Evolutionary conservation across 2,113 vertebrate genomes (phyloP), one percentile per base, ranked within the genome.

Genomic region (Passer domesticus): DNA sequence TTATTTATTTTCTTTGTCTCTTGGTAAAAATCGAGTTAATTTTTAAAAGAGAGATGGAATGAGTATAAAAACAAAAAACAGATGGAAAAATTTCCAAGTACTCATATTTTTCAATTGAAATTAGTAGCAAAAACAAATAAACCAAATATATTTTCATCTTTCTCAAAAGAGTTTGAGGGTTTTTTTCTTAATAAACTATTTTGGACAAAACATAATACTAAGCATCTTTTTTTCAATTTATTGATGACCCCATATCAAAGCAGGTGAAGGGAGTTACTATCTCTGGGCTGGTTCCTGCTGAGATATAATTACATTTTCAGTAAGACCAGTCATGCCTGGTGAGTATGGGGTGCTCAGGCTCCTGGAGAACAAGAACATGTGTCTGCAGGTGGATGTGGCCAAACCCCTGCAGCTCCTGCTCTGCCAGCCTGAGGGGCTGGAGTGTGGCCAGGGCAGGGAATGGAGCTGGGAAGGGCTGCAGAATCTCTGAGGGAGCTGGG

Each of bases 1-100:
- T 93, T 95, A 96, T 96, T 96, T 94, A 96, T 96, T 96, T 88
- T 27, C 10, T 69, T 80, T 87, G 43, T 35, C 39, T 79, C 50
- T 47, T 49, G 58, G 92, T 88, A 88, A 83, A 95, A 82, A 46
- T 15, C 0, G 4, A 55, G 74, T 24, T n/a, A 30, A 21, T 66
- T 88, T 88, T 69, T 21, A 62, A 50, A 75, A 39, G 37, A 59
- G 43, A 56, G 41, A 23, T 19, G 12, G 18, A 76, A 62, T 31
- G 14, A n/a, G 4, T 33, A 37, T 58, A 17, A 56, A 43, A 41
- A 43, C 35, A 66, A 80, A 25, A 22, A 19, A 0, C 11, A 24
- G 19, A 46, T 52, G 27, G 35, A 63, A 83, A 87, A 37, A 30
- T 44, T 59, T 85, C 27, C 22, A 68, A 31, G 30, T 21, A 30